Evolutionary conservation across 1,140 invertebrate species (phyloP), one percentile per base, ranked within the genome.

Genomic region (Scylla paramamosain): DNA sequence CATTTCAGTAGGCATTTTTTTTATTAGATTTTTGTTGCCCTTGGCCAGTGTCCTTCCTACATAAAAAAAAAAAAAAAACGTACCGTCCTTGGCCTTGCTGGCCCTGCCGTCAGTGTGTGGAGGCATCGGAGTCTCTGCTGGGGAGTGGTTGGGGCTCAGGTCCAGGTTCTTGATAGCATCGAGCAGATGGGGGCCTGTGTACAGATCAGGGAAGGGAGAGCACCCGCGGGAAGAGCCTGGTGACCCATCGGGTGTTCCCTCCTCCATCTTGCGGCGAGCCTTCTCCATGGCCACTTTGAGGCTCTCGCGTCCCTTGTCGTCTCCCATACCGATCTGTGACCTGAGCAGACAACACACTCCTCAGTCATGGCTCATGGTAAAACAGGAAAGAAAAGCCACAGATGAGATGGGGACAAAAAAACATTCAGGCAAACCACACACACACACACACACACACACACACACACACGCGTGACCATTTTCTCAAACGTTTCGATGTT

Each of bases 211-310:
- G 93, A 94, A 96, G 29, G 96, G 96, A 1, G 94, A 95, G 91
- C 96, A 96, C n/a, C 96, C 96, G n/a, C 96, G 92, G 29, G 96
- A 96, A 45, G 96, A 96, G n/a, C 93, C 91, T 28, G 96, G 96
- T 2, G 96, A 96, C 0, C 94, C 94, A 46, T 96, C 96, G 20
- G 96, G 96, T 25, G 96, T 96, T 4, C 91, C 95, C 93, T 95
- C 96, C 46, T 96, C 96, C 96, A 96, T 96, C 67, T 87, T 95
- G 45, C 93, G 88, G 20, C 96, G 97, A 0, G 98, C 98, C 96
- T 98, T 98, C n/a, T 98, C 97, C 97, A 98, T 98, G 7, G 98
- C 98, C 92, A 97, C 97, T 96, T 98, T 98, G 29, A 98, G 96
- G 96, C 98, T 98, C 95, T 98, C 98, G 93, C 98, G 98, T 95